These are phyloP conservation scores for Oreamnos americanus DNA, from an alignment of 2,113 vertebrate genomes.

Conservation along the genomic window DNA sequence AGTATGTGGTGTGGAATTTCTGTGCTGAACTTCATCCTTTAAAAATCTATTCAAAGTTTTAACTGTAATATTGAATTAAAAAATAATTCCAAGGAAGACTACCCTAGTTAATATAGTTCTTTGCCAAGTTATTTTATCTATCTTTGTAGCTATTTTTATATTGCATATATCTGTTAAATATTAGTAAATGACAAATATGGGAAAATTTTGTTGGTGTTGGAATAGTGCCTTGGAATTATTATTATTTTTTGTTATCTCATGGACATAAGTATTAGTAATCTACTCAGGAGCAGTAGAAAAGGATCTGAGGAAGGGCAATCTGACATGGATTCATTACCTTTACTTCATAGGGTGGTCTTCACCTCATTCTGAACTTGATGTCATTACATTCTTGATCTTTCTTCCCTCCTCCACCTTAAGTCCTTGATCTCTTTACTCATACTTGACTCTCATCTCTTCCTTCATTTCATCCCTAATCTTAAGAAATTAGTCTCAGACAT, in stretches of 20 bases:
- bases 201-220: not conserved
- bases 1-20: not conserved
- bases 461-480: not conserved
- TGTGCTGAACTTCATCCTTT: not conserved
- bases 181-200: not conserved
- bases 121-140: not conserved
- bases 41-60: not conserved
- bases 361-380: not conserved
- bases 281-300: not conserved
- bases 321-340: not conserved
- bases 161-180: not conserved
- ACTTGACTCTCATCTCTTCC: not conserved
- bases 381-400: not conserved
- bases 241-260: not conserved
- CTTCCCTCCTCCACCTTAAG: not conserved
- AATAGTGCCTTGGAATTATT: not conserved
- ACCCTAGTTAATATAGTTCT: not conserved
- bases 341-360: not conserved
- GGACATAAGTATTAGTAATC: not conserved
- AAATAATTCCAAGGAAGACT: not conserved
- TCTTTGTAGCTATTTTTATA: not conserved
- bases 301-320: not conserved
- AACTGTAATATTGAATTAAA: not conserved
- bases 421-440: not conserved
- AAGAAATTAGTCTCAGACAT: not conserved